Percentiles rank a stretch among this genome's conserved stretches.
These are phyloP conservation scores for Trachelus iudaicus DNA, from an alignment of 2,888 invertebrate genomes.

Conservation along the genomic window DNA sequence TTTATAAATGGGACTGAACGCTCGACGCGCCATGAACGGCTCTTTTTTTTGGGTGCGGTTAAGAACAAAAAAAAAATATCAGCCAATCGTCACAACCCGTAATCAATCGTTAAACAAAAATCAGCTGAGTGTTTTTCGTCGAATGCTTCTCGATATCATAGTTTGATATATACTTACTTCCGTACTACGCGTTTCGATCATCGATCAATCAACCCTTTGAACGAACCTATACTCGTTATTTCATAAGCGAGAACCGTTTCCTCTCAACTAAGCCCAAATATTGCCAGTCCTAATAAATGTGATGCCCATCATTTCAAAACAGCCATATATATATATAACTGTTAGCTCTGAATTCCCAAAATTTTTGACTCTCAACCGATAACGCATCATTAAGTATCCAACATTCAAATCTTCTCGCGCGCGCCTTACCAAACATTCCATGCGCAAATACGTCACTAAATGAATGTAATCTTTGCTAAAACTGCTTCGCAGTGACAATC, in stretches of 20 bases:
- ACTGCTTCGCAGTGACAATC: not conserved
- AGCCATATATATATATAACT: not conserved
- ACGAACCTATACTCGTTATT: not conserved
- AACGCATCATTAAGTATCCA: not conserved
- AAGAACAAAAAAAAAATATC: not conserved
- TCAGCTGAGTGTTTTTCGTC: not conserved
- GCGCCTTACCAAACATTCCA: not conserved
- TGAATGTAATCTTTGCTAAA: not conserved
- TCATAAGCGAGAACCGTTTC: not conserved
- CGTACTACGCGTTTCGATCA: not conserved
- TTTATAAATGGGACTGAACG: constrained; percentile 26
- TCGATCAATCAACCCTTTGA: not conserved
- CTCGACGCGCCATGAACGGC: constrained; percentile 7
- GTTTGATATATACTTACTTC: not conserved
- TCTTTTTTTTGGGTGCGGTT: not conserved
- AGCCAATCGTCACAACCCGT: not conserved
- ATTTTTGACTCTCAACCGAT: not conserved
- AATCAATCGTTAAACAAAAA: not conserved
- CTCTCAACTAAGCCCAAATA: not conserved
- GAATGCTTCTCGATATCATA: not conserved
- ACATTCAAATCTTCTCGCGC: not conserved
- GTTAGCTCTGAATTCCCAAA: not conserved
- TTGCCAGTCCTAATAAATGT: not conserved
- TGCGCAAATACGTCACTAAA: not conserved
- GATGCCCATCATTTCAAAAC: not conserved